Percentiles rank a stretch among this genome's conserved stretches.
These are phyloP conservation scores for Aethes cnicana DNA, from an alignment of 2,888 invertebrate species.

Conservation along the genomic window DNA sequence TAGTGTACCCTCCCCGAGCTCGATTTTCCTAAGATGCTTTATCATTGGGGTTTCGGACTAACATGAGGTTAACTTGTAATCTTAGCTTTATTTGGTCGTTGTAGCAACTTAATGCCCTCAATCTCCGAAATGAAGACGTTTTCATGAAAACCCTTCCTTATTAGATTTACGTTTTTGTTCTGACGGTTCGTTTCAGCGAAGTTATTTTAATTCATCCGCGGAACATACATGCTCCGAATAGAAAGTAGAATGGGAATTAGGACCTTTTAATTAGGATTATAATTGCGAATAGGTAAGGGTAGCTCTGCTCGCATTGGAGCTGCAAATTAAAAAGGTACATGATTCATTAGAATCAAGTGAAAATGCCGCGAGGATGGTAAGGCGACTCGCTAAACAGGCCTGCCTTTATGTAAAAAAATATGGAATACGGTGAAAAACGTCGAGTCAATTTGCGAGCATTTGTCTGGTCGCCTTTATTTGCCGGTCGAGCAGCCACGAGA, in stretches of 20 bases:
- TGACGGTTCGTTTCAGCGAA: neutral
- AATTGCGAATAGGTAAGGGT: conserved; percentile 10
- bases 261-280: conserved; percentile 9
- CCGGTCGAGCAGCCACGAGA: conserved; percentile 70
- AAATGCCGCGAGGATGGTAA: conserved; percentile 17
- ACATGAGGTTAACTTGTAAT: conserved; percentile 83
- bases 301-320: conserved; percentile 3
- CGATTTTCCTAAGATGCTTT: conserved; percentile 81
- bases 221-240: neutral
- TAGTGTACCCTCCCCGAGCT: conserved; percentile 77
- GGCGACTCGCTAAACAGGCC: conserved; percentile 39
- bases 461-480: conserved; percentile 81
- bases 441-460: conserved; percentile 80
- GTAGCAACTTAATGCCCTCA: conserved; percentile 72
- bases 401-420: conserved; percentile 58
- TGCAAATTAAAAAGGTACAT: conserved; percentile 14
- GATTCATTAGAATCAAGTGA: conserved; percentile 15
- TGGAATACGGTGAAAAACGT: conserved; percentile 75
- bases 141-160: conserved; percentile 66
- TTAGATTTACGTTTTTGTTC: conserved; percentile 50
- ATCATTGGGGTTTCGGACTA: conserved; percentile 80
- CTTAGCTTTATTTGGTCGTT: conserved; percentile 80
- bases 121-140: conserved; percentile 71
- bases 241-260: neutral
- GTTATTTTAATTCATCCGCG: neutral